phyloP scores from a whole-genome alignment of 1,140 invertebrate species.

The Geopemphigus sp. region DNA sequence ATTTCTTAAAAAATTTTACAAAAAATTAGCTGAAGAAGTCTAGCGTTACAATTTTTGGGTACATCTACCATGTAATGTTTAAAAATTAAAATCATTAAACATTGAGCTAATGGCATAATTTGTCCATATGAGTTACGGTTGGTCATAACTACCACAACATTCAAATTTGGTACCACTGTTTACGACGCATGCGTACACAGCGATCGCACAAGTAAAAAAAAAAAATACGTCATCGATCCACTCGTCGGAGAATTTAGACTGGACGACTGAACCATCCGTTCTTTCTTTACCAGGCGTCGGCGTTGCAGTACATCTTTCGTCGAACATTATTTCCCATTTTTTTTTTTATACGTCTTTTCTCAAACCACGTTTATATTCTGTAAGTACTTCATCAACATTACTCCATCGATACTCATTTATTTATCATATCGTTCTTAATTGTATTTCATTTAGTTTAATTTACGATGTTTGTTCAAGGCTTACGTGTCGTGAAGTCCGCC shows the following conservation, averaged over 20 bases:
- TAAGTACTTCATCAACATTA: constrained; percentile 3
- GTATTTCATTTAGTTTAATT: constrained; percentile 28
- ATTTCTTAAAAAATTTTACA: too few relatives aligned
- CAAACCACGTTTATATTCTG: background rate
- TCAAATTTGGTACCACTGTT: background rate
- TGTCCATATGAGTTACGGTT: too few relatives aligned
- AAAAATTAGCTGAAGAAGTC: too few relatives aligned
- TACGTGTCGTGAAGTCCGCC: constrained; percentile 31
- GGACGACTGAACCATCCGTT: background rate
- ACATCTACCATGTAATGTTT: too few relatives aligned
- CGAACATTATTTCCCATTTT: background rate
- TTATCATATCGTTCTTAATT: background rate
- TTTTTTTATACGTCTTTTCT: background rate
- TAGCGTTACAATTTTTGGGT: too few relatives aligned
- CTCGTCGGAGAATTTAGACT: background rate
- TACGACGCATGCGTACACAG: background rate
- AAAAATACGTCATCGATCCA: constrained; percentile 32
- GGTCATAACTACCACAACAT: background rate
- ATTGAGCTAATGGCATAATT: too few relatives aligned
- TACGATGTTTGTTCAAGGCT: constrained; percentile 38
- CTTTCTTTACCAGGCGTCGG: constrained; percentile 40
- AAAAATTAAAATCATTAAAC: too few relatives aligned
- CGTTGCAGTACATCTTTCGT: constrained; percentile 8
- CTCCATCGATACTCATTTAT: background rate
- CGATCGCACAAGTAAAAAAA: background rate